Conservation (phyloP, 2,888 invertebrate genomes). For the Steinernema carpocapsae region DNA sequence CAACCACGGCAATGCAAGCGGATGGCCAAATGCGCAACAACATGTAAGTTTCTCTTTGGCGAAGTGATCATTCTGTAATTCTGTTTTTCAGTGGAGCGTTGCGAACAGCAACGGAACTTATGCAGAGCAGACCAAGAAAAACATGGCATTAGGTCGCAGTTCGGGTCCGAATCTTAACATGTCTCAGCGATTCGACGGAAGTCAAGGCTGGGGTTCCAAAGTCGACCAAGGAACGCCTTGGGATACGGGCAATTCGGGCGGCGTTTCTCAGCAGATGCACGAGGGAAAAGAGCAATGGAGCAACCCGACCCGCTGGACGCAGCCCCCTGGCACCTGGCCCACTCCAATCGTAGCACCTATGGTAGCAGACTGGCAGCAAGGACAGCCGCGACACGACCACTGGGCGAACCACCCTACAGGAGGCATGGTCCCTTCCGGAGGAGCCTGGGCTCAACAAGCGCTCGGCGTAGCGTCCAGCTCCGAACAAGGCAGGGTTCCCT, state of each 20-base stretch:
- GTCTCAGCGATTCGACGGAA: conserved; percentile 27
- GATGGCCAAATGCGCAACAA: conserved; percentile 39
- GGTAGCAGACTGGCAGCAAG: conserved; percentile 36
- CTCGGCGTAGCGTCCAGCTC: conserved; percentile 37
- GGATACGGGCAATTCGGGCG: conserved; percentile 40
- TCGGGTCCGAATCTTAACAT: conserved; percentile 19
- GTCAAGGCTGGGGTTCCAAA: conserved; percentile 37
- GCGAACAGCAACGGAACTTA: conserved; percentile 40
- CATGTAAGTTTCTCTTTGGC: conserved; percentile 26
- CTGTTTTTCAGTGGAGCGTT: conserved; percentile 25
- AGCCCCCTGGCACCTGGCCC: conserved; percentile 32
- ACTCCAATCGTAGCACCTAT: conserved; percentile 34
- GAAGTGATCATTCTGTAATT: not conserved
- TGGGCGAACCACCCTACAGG: conserved; percentile 29
- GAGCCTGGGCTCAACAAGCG: conserved; percentile 27
- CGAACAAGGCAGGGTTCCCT: conserved; percentile 25
- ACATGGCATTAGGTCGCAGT: conserved; percentile 36
- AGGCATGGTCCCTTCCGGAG: conserved; percentile 27
- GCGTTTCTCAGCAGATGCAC: conserved; percentile 9
- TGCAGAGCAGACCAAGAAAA: conserved; percentile 42
- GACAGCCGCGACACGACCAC: conserved; percentile 36
- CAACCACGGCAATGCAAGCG: conserved; percentile 29
- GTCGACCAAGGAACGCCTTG: conserved; percentile 46
- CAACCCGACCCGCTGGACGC: conserved; percentile 27
- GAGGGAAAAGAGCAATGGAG: conserved; percentile 20